Conservation (phyloP, 2,888 invertebrate species). For the Ashinkailepas kermadecensis region DNA sequence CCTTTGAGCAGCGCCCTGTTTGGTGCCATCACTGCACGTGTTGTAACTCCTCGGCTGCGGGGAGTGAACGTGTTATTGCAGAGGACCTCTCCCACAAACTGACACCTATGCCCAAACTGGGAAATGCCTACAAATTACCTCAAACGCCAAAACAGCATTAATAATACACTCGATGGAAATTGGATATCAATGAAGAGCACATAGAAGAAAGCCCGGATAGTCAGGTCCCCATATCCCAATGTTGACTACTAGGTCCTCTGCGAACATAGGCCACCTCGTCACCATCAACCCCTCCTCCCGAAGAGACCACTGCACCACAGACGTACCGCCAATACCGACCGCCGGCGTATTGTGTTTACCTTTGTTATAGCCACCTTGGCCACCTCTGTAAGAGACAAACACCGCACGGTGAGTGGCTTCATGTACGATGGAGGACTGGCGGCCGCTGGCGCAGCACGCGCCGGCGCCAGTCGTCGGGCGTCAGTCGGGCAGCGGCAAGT, state of each 20-base stretch:
- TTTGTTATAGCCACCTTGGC: conserved; percentile 23
- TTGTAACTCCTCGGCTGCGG: not conserved
- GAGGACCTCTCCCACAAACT: not conserved
- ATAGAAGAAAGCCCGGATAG: no score
- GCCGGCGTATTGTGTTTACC: not conserved
- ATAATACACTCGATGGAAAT: no score
- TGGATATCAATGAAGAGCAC: no score
- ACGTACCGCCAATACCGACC: not conserved
- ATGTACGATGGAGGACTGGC: not conserved
- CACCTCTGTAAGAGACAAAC: conserved; percentile 13
- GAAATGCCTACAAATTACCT: no score
- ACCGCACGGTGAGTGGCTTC: not conserved
- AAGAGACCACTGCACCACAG: not conserved
- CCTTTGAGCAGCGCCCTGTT: no score
- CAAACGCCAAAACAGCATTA: no score
- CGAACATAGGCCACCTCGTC: not conserved
- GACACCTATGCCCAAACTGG: not conserved
- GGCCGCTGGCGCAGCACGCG: not conserved
- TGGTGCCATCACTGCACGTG: no score
- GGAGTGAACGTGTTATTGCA: conserved; percentile 3
- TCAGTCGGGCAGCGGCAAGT: not conserved
- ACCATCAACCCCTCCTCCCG: not conserved
- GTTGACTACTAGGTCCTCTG: not conserved
- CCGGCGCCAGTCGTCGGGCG: not conserved
- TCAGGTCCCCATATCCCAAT: no score